phyloP scores from a whole-genome alignment of 2,888 invertebrate species.

The Drosophila anceps region DNA sequence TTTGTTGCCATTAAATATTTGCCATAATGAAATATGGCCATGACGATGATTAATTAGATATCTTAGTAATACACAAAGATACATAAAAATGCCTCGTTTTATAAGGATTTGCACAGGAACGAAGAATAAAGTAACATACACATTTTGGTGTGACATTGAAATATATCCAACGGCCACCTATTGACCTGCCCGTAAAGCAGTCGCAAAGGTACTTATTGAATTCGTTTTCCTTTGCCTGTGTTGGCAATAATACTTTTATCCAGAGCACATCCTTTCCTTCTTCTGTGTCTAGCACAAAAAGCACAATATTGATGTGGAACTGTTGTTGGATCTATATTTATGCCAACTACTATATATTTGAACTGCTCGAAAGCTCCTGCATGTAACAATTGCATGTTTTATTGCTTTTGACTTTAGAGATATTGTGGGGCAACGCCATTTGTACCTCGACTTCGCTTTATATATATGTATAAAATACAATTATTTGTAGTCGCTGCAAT shows the following conservation, averaged over 20 bases:
- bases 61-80: background rate
- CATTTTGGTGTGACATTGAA: conserved; percentile 34
- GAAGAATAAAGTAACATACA: conserved; percentile 1
- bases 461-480: conserved; percentile 30
- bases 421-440: conserved; percentile 14
- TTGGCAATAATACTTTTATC: conserved; percentile 28
- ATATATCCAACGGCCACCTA: conserved; percentile 27
- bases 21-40: no score
- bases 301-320: conserved; percentile 16
- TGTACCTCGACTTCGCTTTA: conserved; percentile 4
- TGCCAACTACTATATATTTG: conserved; percentile 25
- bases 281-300: conserved; percentile 17
- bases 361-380: background rate
- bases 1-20: no score
- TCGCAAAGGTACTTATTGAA: conserved; percentile 62
- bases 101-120: conserved; percentile 43
- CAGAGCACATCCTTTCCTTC: background rate
- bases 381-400: conserved; percentile 50
- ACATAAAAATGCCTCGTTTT: conserved; percentile 28
- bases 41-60: no score
- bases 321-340: conserved; percentile 37
- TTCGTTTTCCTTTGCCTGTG: conserved; percentile 67
- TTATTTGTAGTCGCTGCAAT: conserved; percentile 20
- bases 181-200: conserved; percentile 43
- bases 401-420: conserved; percentile 46